Percentiles rank a stretch among this genome's conserved stretches.
Conservation (phyloP, 1,140 invertebrate species). For the Galleria mellonella region DNA sequence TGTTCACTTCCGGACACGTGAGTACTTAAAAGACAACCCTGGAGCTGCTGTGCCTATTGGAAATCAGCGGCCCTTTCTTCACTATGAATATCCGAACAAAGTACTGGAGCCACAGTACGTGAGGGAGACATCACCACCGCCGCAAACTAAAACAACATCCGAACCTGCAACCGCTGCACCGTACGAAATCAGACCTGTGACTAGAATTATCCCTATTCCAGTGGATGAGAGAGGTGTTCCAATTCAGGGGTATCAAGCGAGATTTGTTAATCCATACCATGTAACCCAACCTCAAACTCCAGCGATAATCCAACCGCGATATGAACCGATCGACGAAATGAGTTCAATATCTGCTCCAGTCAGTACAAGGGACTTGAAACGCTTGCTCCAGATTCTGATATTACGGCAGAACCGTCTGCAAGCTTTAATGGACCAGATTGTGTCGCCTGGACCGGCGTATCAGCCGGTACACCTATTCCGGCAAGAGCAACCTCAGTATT, state of each 20-base stretch:
- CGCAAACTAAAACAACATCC: slow-evolving; percentile 24
- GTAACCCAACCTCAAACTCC: slow-evolving; percentile 28
- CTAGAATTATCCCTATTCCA: slow-evolving; percentile 49
- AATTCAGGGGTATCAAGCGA: slow-evolving; percentile 51
- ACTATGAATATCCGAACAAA: slow-evolving; percentile 62
- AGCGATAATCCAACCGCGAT: slow-evolving; percentile 43
- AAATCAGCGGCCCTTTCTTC: slow-evolving; percentile 68
- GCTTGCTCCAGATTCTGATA: slow-evolving; percentile 75
- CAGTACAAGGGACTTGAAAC: slow-evolving; percentile 76
- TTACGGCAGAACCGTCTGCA: slow-evolving; percentile 74
- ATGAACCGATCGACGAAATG: slow-evolving; percentile 50
- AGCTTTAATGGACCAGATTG: slow-evolving; percentile 68
- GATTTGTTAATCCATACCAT: slow-evolving; percentile 45
- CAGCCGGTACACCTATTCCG: slow-evolving; percentile 37
- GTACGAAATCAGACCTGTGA: slow-evolving; percentile 45
- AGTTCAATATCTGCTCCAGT: slow-evolving; percentile 68
- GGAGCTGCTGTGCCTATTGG: slow-evolving; percentile 67
- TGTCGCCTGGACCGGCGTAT: slow-evolving; percentile 44
- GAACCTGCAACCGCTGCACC: slow-evolving; percentile 28
- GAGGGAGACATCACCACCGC: slow-evolving; percentile 38
- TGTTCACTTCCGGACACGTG: slow-evolving; percentile 65
- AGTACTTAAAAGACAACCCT: slow-evolving; percentile 69
- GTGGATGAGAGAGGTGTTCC: slow-evolving; percentile 60
- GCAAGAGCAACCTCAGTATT: slow-evolving; percentile 30
- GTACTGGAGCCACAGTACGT: slow-evolving; percentile 61